Conservation (phyloP, 2,888 invertebrate species). For the Heteromurus nitidus region DNA sequence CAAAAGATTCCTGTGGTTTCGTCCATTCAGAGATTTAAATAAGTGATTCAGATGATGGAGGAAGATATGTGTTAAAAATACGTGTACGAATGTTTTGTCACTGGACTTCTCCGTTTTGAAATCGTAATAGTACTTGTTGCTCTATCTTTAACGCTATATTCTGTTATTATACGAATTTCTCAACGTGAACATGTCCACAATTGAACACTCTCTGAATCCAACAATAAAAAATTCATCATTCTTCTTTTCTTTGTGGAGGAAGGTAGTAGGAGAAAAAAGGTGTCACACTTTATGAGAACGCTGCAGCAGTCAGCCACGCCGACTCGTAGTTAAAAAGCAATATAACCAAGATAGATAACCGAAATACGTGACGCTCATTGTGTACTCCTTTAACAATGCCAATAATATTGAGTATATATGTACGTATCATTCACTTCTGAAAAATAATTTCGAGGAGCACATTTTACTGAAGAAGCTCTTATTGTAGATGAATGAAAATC, state of each 20-base stretch:
- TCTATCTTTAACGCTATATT: no score
- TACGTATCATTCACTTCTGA: no score
- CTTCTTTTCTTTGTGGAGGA: conserved; percentile 1
- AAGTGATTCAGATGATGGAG: conserved; percentile 2
- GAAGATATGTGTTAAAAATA: not conserved
- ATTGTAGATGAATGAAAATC: no score
- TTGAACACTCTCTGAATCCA: no score
- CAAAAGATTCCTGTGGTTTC: conserved; percentile 37
- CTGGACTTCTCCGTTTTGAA: not conserved
- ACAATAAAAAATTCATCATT: conserved; percentile 15
- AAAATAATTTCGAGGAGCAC: no score
- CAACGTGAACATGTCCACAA: no score
- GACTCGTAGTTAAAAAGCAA: not conserved
- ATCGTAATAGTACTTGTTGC: no score
- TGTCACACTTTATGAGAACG: conserved; percentile 6
- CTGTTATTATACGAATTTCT: no score
- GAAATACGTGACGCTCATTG: not conserved
- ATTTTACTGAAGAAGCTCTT: no score
- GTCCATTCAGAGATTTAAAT: conserved; percentile 48
- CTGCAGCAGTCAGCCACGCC: not conserved
- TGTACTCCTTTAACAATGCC: no score
- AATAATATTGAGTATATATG: no score
- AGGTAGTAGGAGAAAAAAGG: not conserved
- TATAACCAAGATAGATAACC: not conserved
- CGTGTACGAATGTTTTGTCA: not conserved